Percentiles rank a stretch among this genome's conserved stretches.
phyloP scores from a whole-genome alignment of 1,140 invertebrate genomes.

The Drosophila persimilis region DNA sequence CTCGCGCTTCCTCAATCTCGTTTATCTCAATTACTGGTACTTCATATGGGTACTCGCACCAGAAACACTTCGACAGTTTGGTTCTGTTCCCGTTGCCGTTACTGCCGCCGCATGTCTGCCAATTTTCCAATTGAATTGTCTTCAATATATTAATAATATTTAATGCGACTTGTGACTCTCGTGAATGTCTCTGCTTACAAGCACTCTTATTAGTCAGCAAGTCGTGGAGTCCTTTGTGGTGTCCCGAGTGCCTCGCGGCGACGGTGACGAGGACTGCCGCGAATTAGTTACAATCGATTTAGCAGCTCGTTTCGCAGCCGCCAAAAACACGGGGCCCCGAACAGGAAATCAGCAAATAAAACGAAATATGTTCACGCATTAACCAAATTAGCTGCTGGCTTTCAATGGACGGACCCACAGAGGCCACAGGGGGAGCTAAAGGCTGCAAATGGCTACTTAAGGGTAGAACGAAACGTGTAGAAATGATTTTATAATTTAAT shows the following conservation, averaged over 20 bases:
- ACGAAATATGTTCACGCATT: conserved; percentile 74
- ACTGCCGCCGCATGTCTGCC: conserved; percentile 49
- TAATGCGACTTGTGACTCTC: conserved; percentile 14
- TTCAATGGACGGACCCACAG: neutral
- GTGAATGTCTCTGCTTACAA: neutral
- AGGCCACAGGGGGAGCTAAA: neutral
- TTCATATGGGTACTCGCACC: conserved; percentile 44
- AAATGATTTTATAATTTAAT: too few relatives aligned
- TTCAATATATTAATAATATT: conserved; percentile 80
- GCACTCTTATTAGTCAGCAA: conserved; percentile 32
- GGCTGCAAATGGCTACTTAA: conserved; percentile 1
- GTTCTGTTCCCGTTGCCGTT: neutral
- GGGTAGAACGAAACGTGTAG: neutral
- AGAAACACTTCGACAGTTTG: too few relatives aligned
- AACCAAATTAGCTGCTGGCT: conserved; percentile 64
- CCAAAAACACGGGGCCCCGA: conserved; percentile 55
- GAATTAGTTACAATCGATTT: conserved; percentile 81
- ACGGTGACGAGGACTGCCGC: conserved; percentile 50
- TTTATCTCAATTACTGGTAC: conserved; percentile 73
- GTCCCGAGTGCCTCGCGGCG: conserved; percentile 32
- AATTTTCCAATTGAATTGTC: conserved; percentile 81
- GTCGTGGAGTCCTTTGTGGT: conserved; percentile 25
- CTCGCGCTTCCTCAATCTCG: conserved; percentile 41
- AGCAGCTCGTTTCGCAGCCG: conserved; percentile 70
- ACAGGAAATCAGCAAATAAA: conserved; percentile 49